Conservation (phyloP, 1,140 invertebrate species). For the Aphis gossypii region DNA sequence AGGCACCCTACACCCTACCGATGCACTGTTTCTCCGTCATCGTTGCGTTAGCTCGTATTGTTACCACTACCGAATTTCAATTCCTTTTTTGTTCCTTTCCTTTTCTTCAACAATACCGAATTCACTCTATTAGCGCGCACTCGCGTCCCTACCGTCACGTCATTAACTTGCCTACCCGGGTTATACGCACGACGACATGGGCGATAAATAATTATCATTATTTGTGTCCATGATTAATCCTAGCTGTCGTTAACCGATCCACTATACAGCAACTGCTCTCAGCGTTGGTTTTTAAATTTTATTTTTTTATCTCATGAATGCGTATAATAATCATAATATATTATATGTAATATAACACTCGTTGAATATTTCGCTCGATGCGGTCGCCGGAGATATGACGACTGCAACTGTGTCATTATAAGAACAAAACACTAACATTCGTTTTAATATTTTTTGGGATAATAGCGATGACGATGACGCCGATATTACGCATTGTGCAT, state of each 20-base stretch:
- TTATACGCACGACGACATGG: not conserved
- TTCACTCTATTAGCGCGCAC: constrained; percentile 16
- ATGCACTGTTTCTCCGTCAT: not conserved
- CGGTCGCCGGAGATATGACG: not conserved
- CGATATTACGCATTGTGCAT: not conserved
- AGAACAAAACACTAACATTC: not conserved
- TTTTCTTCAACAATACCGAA: constrained; percentile 11
- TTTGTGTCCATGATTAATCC: constrained; percentile 24
- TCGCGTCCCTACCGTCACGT: not conserved
- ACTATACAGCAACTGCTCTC: not conserved
- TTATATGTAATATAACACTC: not conserved
- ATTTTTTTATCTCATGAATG: not conserved
- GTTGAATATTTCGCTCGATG: not conserved
- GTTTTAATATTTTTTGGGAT: not conserved
- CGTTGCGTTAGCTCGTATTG: not conserved
- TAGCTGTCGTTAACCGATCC: constrained; percentile 22
- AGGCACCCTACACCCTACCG: too few species aligned
- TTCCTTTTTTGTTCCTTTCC: not conserved
- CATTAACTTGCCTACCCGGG: constrained; percentile 5
- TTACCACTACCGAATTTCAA: constrained; percentile 13
- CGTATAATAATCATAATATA: not conserved
- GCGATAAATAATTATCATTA: constrained; percentile 45
- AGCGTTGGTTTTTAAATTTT: not conserved
- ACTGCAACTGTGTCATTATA: not conserved
- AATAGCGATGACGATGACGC: not conserved